These are phyloP conservation scores for Trogon melanurus DNA, from an alignment of 2,113 vertebrate species.

Conservation along the genomic window DNA sequence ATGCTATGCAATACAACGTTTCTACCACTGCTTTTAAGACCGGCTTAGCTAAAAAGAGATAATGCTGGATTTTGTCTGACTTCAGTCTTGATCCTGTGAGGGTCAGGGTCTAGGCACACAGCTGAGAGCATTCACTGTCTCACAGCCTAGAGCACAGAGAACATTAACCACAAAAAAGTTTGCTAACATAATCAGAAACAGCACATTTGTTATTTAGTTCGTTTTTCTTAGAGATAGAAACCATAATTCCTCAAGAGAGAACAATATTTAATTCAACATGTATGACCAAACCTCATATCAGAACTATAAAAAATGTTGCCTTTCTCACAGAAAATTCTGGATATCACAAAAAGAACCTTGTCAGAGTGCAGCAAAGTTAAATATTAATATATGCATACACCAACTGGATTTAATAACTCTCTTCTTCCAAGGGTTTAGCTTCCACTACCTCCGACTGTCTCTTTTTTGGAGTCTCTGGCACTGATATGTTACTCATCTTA, in stretches of 20 bases:
- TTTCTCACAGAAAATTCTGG: background rate
- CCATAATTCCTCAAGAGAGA: background rate
- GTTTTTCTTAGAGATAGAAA: background rate
- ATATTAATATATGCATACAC: background rate
- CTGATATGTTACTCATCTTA: background rate
- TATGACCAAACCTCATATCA: background rate
- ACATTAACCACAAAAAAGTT: background rate
- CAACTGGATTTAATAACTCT: background rate
- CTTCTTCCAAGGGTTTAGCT: background rate
- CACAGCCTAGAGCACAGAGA: background rate
- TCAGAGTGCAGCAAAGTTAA: background rate
- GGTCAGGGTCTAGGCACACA: accelerated
- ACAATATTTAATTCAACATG: background rate
- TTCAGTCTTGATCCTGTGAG: background rate
- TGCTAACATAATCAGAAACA: background rate
- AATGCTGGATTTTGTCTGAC: background rate
- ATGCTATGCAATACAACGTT: background rate
- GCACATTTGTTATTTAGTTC: background rate
- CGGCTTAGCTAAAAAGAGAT: background rate
- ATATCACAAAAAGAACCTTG: background rate
- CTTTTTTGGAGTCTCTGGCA: background rate
- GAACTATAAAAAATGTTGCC: background rate
- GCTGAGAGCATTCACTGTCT: background rate
- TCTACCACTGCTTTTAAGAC: background rate
- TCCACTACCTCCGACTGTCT: background rate